Evolutionary conservation across 2,797 vertebrate genomes (phyloP).

Genomic region (Lacerta agilis): DNA sequence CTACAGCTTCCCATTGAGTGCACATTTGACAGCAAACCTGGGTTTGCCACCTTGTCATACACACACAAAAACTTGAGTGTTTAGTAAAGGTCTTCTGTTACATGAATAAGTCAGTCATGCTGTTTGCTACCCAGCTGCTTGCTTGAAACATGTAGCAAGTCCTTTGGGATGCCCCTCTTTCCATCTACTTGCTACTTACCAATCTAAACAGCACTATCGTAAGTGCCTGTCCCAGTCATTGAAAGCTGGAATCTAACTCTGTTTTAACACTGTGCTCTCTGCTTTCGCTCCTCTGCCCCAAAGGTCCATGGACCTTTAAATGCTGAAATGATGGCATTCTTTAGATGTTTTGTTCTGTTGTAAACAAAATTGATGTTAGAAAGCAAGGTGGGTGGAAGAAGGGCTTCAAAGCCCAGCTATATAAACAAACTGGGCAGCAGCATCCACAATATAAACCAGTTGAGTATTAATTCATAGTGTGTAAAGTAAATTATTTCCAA

Average conservation of each 20-base stretch:
- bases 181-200: neutral
- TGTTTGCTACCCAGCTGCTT: neutral
- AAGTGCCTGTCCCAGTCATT: neutral
- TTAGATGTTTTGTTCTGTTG: slow-evolving; percentile 24
- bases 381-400: neutral
- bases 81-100: neutral
- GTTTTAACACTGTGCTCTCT: neutral
- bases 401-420: slow-evolving; percentile 13
- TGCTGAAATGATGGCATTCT: slow-evolving; percentile 5
- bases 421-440: neutral
- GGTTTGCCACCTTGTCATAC: neutral
- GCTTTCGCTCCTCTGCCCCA: neutral
- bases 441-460: neutral
- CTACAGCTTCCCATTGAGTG: neutral
- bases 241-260: neutral
- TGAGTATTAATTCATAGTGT: neutral
- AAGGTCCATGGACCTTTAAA: neutral
- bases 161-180: neutral
- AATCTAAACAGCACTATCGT: neutral
- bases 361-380: neutral
- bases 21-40: neutral
- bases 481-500: neutral
- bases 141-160: neutral
- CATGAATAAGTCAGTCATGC: neutral
- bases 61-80: neutral